Evolutionary conservation across 2,797 vertebrate genomes (phyloP), one percentile per base, ranked within the genome.

Genomic region (Thripadectes ignobilis): DNA sequence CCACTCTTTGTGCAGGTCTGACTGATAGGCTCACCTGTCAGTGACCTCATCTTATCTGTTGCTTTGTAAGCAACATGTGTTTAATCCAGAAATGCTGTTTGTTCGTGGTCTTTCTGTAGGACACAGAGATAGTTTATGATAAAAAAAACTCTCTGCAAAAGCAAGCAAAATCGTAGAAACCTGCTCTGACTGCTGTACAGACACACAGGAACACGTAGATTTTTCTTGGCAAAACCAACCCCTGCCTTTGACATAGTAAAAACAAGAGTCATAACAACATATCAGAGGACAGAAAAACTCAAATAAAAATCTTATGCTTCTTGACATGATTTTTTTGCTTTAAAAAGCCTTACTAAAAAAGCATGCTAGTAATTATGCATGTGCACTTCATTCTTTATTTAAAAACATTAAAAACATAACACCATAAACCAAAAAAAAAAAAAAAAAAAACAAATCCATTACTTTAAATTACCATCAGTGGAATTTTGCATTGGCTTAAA

Each of bases 171-270:
- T 55, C n/a, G 55, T 48, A 85, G 71, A 86, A 93, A 66, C 43
- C 36, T 68, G 20, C 54, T 75, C 61, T 72, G 49, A 39, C 38
- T 77, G 49, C 38, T 61, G 5, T 49, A 43, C 1, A 61, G 75
- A 85, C 45, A 82, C 20, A 82, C 41, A 85, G 5, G 12, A 79
- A 59, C 15, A 9, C 2, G 26, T 2, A 46, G 51, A 30, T 36
- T 89, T 91, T 91, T 80, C 73, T 80, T 95, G 79, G 88, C 68
- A 89, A 89, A 72, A 67, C 36, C 74, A 85, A 63, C 17, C 24
- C 16, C 9, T 32, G 41, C 14, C 38, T 93, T 58, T 0, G 2
- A 57, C 27, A 58, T 1, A 39, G 51, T 48, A 45, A 90, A 93
- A 95, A 46, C 18, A 74, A 57, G 84, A 94, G 27, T 29, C 2